Conservation (phyloP, 2,888 invertebrate species). For the Gastrophysa polygoni region DNA sequence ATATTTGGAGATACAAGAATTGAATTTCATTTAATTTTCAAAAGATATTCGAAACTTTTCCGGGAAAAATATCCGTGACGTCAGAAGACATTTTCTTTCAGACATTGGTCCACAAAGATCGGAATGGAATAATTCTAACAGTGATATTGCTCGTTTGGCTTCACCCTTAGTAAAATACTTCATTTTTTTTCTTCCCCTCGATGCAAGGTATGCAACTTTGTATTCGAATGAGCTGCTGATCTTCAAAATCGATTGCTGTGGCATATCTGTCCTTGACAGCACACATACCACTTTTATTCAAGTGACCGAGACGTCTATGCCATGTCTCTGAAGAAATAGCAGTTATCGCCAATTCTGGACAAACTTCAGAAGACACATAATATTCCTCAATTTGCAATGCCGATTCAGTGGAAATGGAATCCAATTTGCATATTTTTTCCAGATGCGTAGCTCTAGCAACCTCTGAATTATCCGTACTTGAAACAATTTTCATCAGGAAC, state of each 20-base stretch:
- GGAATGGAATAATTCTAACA: conserved; percentile 1
- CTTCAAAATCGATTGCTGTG: not conserved
- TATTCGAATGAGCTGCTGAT: not conserved
- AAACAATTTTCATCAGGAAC: too few species aligned
- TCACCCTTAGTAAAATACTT: not conserved
- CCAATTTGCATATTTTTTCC: too few species aligned
- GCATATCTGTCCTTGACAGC: not conserved
- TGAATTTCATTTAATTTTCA: too few species aligned
- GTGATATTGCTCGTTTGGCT: not conserved
- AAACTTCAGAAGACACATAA: not conserved
- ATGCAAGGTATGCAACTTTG: conserved; percentile 2
- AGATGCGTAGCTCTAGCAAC: too few species aligned
- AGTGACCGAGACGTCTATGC: conserved; percentile 1
- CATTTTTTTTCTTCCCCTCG: not conserved
- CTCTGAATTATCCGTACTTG: too few species aligned
- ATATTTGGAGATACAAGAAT: too few species aligned
- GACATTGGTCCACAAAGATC: conserved; percentile 5
- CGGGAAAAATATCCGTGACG: conserved; percentile 2
- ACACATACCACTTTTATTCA: conserved; percentile 4
- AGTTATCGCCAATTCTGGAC: not conserved
- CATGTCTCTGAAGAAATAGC: not conserved
- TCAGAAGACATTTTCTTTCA: conserved; percentile 2
- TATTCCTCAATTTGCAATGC: not conserved
- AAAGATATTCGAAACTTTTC: conserved; percentile 9
- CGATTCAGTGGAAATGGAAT: not conserved